Evolutionary conservation across 2,113 vertebrate genomes (phyloP), one percentile per base, ranked within the genome.

Genomic region (Microtus montanus): DNA sequence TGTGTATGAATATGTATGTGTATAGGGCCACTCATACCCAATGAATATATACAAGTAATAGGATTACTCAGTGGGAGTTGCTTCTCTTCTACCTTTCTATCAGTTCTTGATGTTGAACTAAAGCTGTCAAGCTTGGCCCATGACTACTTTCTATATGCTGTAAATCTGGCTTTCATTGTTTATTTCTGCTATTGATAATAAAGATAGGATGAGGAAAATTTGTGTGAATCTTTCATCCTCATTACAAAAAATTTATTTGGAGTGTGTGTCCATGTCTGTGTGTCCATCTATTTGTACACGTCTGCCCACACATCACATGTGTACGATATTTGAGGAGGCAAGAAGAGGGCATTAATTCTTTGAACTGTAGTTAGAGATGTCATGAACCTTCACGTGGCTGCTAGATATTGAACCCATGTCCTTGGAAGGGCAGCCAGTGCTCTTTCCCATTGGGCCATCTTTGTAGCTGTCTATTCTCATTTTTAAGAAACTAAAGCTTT

Each of bases 401-500:
- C 63, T 35, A 13, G 17, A 44, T 47, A 35, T 1, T 85, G 61
- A 85, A 66, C 61, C 28, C 38, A 44, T 19, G 61, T 33, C 13
- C 4, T 19, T 47, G 17, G 30, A 68, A 66, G 83, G 33, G 5
- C 41, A 85, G 41, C 83, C 41, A 13, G 28, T 14, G 10, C 17
- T 22, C 41, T 68, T 49, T 35, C 41, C 41, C 58, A 44, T 19
- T 44, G 82, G 64, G 83, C 28, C 28, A 20, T 85, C 41, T 47
- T 64, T 66, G 61, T 20, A 66, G 38, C 83, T 14, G 3, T 20
- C 41, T 47, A 3, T 90, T 26, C 10, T 68, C 58, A 30, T 77
- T 93, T 94, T 87, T 75, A 47, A 90, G 70, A 77, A 71, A 61
- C 41, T 44, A 47, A 64, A 88, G 33, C 4, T 93, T 94, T 95